phyloP scores from a whole-genome alignment of 2,888 invertebrate species.

The Pterostichus niger region DNA sequence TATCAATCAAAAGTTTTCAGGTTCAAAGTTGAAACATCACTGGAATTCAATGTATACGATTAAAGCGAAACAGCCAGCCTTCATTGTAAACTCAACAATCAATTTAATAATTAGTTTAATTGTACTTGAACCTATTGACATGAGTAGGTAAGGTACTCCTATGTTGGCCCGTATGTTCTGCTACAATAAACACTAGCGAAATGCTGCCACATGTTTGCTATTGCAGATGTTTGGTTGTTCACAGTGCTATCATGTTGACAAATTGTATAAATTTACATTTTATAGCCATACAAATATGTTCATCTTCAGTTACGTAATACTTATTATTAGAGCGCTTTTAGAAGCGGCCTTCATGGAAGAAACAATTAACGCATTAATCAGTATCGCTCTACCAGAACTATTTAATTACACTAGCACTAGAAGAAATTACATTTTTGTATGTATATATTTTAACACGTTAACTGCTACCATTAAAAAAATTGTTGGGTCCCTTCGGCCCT shows the following conservation, averaged over 20 bases:
- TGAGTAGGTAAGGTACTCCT: background rate
- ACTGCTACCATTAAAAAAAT: background rate
- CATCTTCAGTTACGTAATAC: constrained; percentile 19
- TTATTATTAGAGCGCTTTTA: constrained; percentile 25
- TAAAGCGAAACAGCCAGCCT: too few relatives aligned
- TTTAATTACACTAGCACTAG: background rate
- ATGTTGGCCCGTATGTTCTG: background rate
- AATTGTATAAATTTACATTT: constrained; percentile 33
- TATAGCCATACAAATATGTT: background rate
- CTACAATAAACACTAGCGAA: background rate
- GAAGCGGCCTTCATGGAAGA: background rate
- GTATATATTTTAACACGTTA: background rate
- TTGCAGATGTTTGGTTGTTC: constrained; percentile 8
- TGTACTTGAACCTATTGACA: constrained; percentile 1
- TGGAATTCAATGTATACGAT: too few relatives aligned
- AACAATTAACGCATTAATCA: background rate
- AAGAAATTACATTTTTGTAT: background rate
- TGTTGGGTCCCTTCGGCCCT: too few relatives aligned
- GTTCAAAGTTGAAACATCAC: too few relatives aligned
- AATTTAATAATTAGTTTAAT: background rate
- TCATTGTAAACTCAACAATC: background rate
- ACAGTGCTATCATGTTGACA: background rate
- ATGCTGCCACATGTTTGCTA: background rate
- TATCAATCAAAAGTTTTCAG: too few relatives aligned
- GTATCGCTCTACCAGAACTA: background rate